Evolutionary conservation across 2,113 vertebrate genomes (phyloP).

Genomic region (Atlantisia rogersi): DNA sequence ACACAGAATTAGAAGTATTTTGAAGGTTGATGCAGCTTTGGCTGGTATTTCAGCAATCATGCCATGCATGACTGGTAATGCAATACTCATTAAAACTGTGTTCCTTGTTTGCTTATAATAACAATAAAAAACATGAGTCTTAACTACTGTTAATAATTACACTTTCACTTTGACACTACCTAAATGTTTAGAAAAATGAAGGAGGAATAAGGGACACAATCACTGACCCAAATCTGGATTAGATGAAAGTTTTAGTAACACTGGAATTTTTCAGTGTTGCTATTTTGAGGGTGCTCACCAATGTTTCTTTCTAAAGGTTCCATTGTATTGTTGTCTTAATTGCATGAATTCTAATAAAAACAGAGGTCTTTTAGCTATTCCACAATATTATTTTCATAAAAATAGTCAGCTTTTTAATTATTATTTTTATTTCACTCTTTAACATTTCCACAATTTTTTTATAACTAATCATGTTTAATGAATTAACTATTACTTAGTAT

Average conservation of each 20-base stretch:
- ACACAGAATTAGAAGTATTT: background rate
- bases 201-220: background rate
- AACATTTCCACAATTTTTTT: background rate
- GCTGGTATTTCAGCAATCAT: background rate
- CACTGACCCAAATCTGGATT: accelerated
- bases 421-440: background rate
- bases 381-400: background rate
- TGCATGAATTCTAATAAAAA: background rate
- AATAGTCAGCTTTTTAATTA: background rate
- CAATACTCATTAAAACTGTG: background rate
- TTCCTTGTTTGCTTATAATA: background rate
- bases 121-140: background rate
- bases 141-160: background rate
- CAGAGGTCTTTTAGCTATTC: background rate
- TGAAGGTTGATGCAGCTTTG: background rate
- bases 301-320: background rate
- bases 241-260: background rate
- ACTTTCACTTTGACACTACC: background rate
- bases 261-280: background rate
- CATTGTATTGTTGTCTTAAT: background rate
- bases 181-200: background rate
- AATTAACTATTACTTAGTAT: background rate
- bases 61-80: background rate
- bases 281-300: background rate
- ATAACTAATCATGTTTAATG: background rate